Percentiles rank a stretch among this genome's conserved stretches.
phyloP scores from a whole-genome alignment of 2,888 invertebrate species.

The Aquatica leii region DNA sequence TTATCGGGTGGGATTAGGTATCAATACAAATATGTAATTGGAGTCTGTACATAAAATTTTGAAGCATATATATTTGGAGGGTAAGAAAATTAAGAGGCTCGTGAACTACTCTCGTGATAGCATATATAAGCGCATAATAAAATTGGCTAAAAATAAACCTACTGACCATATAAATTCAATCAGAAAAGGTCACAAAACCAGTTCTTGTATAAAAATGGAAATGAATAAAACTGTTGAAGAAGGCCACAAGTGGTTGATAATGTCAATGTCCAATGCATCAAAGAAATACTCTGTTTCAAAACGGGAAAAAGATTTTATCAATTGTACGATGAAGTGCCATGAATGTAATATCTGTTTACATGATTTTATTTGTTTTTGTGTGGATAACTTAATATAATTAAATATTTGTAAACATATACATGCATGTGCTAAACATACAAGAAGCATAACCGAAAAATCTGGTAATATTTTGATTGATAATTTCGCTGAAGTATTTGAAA shows the following conservation, averaged over 20 bases:
- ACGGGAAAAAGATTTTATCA: background rate
- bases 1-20: background rate
- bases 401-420: background rate
- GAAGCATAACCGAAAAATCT: background rate
- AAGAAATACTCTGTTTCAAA: background rate
- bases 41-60: background rate
- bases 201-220: background rate
- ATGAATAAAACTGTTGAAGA: background rate
- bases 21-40: background rate
- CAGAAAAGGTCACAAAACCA: background rate
- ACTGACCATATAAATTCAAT: background rate
- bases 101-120: background rate
- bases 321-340: background rate
- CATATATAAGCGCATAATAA: too few species aligned
- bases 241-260: background rate
- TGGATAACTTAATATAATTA: background rate
- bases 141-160: too few species aligned
- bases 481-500: too few species aligned
- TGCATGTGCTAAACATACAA: background rate
- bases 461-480: too few species aligned
- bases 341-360: background rate
- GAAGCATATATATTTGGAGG: slow-evolving; percentile 2
- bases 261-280: background rate
- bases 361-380: too few species aligned
- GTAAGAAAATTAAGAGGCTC: background rate